Conservation (phyloP, 2,888 invertebrate species). For the Spatulosminthurus flaviceps region DNA sequence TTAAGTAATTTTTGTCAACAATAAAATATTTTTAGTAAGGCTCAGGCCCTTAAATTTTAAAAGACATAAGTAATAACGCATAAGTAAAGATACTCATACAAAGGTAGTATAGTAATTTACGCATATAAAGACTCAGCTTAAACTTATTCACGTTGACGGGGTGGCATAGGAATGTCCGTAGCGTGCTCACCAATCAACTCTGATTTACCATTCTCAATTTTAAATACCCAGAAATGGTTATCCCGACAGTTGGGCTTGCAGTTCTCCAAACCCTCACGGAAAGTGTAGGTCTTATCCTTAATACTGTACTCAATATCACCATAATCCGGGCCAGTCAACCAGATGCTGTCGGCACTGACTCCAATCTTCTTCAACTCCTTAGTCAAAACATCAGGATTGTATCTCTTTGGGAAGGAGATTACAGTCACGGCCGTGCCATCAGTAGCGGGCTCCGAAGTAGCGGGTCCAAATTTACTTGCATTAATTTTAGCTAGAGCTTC, state of each 20-base stretch:
- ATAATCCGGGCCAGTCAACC: not conserved
- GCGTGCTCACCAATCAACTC: not conserved
- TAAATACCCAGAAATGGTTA: slow-evolving; percentile 20
- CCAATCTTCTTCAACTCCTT: not conserved
- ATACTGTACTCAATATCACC: not conserved
- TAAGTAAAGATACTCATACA: too few species aligned
- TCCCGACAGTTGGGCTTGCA: slow-evolving; percentile 1
- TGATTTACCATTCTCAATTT: not conserved
- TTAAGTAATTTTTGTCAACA: too few species aligned
- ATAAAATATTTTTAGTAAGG: too few species aligned
- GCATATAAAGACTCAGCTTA: too few species aligned
- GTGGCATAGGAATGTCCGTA: slow-evolving; percentile 18
- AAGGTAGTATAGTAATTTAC: too few species aligned
- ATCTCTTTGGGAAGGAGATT: not conserved
- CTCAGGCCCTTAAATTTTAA: too few species aligned
- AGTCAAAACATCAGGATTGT: slow-evolving; percentile 6
- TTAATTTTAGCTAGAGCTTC: not conserved
- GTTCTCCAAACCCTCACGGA: slow-evolving; percentile 21
- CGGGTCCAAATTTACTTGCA: slow-evolving; percentile 18
- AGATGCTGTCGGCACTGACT: not conserved
- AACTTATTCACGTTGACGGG: too few species aligned
- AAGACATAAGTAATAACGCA: too few species aligned
- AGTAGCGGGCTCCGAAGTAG: not conserved
- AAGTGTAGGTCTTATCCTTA: not conserved
- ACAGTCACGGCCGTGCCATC: not conserved